phyloP scores from a whole-genome alignment of 2,113 vertebrate genomes.

The Falcunculus frontatus region DNA sequence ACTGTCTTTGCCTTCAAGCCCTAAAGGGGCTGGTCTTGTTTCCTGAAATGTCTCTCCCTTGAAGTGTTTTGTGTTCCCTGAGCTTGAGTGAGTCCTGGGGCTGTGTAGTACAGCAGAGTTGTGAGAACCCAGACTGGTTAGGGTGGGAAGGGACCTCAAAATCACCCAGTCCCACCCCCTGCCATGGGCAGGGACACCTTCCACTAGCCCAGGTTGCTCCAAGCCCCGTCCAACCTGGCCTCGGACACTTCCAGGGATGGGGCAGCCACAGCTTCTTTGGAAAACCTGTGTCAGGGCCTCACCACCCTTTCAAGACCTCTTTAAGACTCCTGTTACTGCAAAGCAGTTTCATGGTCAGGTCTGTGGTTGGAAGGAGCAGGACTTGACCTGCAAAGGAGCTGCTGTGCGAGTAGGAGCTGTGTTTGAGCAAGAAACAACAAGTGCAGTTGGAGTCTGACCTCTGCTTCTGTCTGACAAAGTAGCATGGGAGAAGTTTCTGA shows the following conservation, averaged over 20 bases:
- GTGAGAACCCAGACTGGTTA: not conserved
- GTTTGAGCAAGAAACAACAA: not conserved
- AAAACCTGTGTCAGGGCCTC: not conserved
- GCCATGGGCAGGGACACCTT: not conserved
- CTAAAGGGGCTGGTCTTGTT: not conserved
- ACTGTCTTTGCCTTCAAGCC: not conserved
- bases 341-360: not conserved
- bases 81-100: not conserved
- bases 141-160: not conserved
- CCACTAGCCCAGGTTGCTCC: not conserved
- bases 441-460: not conserved
- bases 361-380: not conserved
- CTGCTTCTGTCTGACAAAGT: not conserved
- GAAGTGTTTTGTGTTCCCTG: not conserved
- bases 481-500: not conserved
- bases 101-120: not conserved
- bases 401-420: not conserved
- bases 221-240: fast-evolving
- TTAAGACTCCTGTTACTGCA: not conserved
- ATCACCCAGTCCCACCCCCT: not conserved
- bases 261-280: not conserved
- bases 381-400: not conserved
- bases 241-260: not conserved
- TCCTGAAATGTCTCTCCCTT: not conserved
- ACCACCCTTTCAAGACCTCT: not conserved